Percentiles rank a stretch among this genome's conserved stretches.
phyloP scores from a whole-genome alignment of 2,797 vertebrate genomes.

The Poecilia gillii region DNA sequence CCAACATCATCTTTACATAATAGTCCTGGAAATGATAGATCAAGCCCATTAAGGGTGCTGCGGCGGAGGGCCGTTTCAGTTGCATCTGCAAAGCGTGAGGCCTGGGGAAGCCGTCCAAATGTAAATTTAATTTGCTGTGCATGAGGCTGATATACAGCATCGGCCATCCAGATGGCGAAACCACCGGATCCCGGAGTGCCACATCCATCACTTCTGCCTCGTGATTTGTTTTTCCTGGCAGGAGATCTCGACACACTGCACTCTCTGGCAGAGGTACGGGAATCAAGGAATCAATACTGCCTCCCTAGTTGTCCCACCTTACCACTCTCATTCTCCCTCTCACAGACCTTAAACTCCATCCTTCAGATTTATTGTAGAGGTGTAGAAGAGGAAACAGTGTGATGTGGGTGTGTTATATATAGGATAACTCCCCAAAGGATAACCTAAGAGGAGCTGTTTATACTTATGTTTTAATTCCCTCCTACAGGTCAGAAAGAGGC shows the following conservation, averaged over 20 bases:
- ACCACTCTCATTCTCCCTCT: conserved; percentile 43
- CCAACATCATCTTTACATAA: conserved; percentile 74
- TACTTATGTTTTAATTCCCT: conserved; percentile 48
- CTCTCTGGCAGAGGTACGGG: conserved; percentile 78
- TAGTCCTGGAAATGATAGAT: conserved; percentile 73
- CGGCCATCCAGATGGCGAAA: conserved; percentile 81
- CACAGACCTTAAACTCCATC: conserved; percentile 50
- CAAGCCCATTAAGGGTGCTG: conserved; percentile 71
- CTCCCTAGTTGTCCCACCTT: conserved; percentile 58
- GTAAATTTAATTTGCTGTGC: conserved; percentile 87
- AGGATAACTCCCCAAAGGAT: conserved; percentile 70
- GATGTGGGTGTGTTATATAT: conserved; percentile 65
- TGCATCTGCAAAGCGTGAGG: conserved; percentile 70
- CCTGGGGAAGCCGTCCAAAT: conserved; percentile 80
- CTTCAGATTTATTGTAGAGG: conserved; percentile 69
- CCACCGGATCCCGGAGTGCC: conserved; percentile 76
- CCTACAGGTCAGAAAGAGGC: conserved; percentile 43
- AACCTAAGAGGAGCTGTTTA: conserved; percentile 59
- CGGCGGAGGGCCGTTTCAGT: conserved; percentile 63
- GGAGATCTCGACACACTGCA: conserved; percentile 80
- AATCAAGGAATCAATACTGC: conserved; percentile 82
- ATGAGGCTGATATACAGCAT: conserved; percentile 82
- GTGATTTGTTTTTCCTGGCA: conserved; percentile 84
- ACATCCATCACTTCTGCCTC: conserved; percentile 85
- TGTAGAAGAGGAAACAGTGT: conserved; percentile 57